Evolutionary conservation across 1,140 invertebrate species (phyloP), one percentile per base, ranked within the genome.

Genomic region (Zaprionus lachaisei): DNA sequence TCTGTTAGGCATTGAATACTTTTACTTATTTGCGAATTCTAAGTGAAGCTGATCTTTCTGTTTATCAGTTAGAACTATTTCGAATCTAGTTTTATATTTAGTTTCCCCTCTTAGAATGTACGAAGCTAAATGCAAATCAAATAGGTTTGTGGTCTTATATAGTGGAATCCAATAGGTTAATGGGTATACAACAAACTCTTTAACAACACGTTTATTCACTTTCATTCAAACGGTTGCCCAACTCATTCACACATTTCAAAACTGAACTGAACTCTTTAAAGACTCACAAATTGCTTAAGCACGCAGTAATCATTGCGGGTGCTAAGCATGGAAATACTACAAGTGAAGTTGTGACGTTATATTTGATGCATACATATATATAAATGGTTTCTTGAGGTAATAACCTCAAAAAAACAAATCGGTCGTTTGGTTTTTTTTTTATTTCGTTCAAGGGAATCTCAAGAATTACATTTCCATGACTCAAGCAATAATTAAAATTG

Each of bases 211-310:
- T 60, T 60, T 67, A 26, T 47, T 56, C 55, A 55, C 65, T 69
- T 69, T 68, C 55, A 56, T 41, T 65, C 58, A 73, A 73, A 67
- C 44, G 51, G 56, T 67, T 60, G 56, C 57, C 57, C 61, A 62
- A 69, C 41, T 54, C 58, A 54, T 68, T 68, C 54, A 74, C 51
- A 74, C 70, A 63, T 64, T 60, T 26, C 20, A 38, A 61, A 61
- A 62, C 22, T 5, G n/a, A 49, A 34, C 11, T 67, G 65, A 9
- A 47, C 4, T 22, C 11, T 22, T 24, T n/a, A 20, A 60, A 51
- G 17, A 56, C 26, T 4, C 20, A 67, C 65, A 63, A 77, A 73
- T 77, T 68, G 26, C 58, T 68, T 56, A 20, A 49, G 47, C 34
- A 74, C 51, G 71, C 41, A 34, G 47, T 37, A n/a, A 28, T 26